These are phyloP conservation scores for Podiceps cristatus DNA, from an alignment of 2,113 vertebrate species.

Conservation along the genomic window DNA sequence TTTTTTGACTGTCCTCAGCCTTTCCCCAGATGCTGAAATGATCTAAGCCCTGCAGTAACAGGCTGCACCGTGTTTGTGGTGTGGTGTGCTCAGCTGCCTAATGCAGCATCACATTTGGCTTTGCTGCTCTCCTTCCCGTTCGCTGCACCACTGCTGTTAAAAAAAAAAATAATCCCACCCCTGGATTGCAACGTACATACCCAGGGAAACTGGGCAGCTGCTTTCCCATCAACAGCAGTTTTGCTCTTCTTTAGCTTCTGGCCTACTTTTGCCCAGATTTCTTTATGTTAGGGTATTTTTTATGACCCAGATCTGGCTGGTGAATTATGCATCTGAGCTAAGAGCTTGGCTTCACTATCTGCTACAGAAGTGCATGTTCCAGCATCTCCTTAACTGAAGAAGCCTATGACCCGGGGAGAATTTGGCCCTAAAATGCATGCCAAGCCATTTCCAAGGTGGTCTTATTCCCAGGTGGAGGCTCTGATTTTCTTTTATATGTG, in stretches of 20 bases:
- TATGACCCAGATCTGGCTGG: neutral
- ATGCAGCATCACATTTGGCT: neutral
- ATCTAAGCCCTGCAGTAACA: neutral
- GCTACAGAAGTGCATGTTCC: neutral
- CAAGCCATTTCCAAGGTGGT: neutral
- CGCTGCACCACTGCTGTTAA: neutral
- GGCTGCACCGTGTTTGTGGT: neutral
- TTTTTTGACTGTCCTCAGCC: neutral
- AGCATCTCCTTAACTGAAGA: neutral
- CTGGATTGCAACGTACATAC: neutral
- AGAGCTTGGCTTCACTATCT: neutral
- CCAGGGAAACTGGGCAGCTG: neutral
- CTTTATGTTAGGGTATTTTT: neutral
- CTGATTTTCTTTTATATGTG: neutral
- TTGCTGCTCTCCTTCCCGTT: neutral
- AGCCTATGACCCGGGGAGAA: neutral
- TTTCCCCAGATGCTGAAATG: neutral
- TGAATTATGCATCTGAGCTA: neutral
- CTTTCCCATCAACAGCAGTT: neutral
- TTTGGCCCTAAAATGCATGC: neutral
- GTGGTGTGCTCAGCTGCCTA: neutral
- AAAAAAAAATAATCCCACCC: neutral
- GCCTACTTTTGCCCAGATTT: neutral
- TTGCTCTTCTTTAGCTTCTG: neutral
- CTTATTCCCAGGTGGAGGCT: neutral